A percentile compares a stretch with the other conserved stretches of the same genome.
Conservation (phyloP, 1,140 invertebrate species). For the Popillia japonica region DNA sequence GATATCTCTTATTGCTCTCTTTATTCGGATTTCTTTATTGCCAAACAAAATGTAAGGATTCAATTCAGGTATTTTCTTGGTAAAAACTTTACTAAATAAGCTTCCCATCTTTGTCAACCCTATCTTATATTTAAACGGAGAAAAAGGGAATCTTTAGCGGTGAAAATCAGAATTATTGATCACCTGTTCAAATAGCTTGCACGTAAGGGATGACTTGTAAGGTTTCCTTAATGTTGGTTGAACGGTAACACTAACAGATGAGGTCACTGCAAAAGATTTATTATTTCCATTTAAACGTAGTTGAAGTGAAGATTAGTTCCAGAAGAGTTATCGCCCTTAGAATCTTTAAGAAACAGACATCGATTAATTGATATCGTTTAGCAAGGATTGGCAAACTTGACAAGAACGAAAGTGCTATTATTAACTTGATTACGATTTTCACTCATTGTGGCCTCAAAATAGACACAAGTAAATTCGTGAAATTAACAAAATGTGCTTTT, state of each 20-base stretch:
- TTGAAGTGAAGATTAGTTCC: slow-evolving; percentile 17
- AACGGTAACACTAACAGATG: slow-evolving; percentile 24
- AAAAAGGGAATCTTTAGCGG: neutral
- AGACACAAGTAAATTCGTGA: no score
- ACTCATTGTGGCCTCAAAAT: no score
- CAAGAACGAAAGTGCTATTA: neutral
- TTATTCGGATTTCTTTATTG: no score
- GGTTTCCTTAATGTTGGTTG: neutral
- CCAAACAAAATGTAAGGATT: no score
- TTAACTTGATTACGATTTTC: no score
- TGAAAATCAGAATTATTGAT: slow-evolving; percentile 17
- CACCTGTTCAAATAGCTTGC: neutral
- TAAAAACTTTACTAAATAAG: no score
- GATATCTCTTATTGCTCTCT: no score
- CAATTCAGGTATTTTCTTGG: no score
- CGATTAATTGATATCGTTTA: slow-evolving; percentile 4
- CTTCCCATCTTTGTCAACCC: no score
- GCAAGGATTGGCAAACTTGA: neutral
- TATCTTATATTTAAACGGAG: neutral
- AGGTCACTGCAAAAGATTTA: slow-evolving; percentile 6
- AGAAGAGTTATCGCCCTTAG: neutral
- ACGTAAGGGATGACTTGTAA: slow-evolving; percentile 2
- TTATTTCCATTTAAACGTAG: slow-evolving; percentile 26
- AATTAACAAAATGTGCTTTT: no score
- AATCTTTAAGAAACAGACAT: neutral